phyloP scores from a whole-genome alignment of 2,888 invertebrate species.

The Thymelicus sylvestris region DNA sequence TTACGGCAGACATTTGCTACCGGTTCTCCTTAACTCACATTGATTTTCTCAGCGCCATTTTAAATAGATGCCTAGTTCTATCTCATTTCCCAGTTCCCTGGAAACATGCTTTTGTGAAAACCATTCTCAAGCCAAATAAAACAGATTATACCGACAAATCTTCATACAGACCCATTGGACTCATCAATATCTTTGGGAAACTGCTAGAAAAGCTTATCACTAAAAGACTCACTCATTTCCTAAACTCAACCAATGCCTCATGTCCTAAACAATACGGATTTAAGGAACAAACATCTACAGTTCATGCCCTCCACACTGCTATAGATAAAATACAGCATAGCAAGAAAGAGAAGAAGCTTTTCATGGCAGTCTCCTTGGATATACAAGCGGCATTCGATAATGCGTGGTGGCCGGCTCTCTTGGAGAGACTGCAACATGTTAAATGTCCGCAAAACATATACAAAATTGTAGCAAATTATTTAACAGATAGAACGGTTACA shows the following conservation, averaged over 20 bases:
- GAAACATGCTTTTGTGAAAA: neutral
- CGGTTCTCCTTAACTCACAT: neutral
- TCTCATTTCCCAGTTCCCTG: neutral
- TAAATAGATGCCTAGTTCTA: neutral
- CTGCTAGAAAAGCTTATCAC: neutral
- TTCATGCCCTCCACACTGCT: constrained; percentile 7
- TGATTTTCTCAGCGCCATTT: neutral
- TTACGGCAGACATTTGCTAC: neutral
- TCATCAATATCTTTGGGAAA: constrained; percentile 1
- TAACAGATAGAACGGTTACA: neutral
- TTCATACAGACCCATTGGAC: constrained; percentile 4
- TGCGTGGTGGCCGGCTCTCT: neutral
- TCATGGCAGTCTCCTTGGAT: neutral
- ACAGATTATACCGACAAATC: neutral
- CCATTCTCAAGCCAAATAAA: neutral
- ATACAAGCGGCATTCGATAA: neutral
- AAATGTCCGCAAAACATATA: neutral
- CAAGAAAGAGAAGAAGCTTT: constrained; percentile 1
- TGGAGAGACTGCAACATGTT: neutral
- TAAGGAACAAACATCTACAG: constrained; percentile 1
- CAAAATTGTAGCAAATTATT: neutral
- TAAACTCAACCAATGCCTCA: neutral
- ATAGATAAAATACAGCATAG: neutral
- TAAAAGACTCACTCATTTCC: neutral
- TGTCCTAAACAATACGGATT: neutral